Evolutionary conservation across 2,888 invertebrate genomes (phyloP), one percentile per base, ranked within the genome.

Genomic region (Tyria jacobaeae): DNA sequence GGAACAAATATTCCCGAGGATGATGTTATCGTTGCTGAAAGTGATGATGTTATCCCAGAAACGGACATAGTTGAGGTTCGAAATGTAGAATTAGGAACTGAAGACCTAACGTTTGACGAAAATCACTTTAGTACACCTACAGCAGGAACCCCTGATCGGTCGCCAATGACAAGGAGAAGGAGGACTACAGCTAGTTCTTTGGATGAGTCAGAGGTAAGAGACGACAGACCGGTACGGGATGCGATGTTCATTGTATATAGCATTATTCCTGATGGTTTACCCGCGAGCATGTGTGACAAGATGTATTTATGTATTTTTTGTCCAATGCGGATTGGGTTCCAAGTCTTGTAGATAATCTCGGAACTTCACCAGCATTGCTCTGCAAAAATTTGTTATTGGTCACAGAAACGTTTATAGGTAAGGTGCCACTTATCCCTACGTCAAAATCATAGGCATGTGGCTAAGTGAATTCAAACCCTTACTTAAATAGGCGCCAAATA

Each of bases 81-180:
- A 12, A 86, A 82, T 39, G 80, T 80, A 21, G 75, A 73, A 9
- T 44, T 70, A 10, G 80, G 78, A 27, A 78, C 79, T 10, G 76
- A 76, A 31, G 66, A 70, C 14, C 69, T 92, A 75, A 92, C 90
- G 25, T 92, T 94, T 69, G 93, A 94, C 75, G 94, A 94, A 84
- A 94, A 94, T 76, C 94, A 94, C 81, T 94, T 94, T 80, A 94
- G 93, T 75, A 94, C 94, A 60, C 94, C 94, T 49, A 86, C 85
- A 15, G 90, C 85, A n/a, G 89, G 88, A 49, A 83, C 88, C 34
- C 91, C 90, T 34, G 81, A 74, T 68, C 71, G 79, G 70, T 80
- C 84, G 63, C 86, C 81, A 27, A 71, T 76, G 35, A 54, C 77
- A 24, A 78, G 82, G 5, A 73, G 84, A 17, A 77, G 84, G 49